These are phyloP conservation scores for Micrasema minimum DNA, from an alignment of 1,140 invertebrate genomes.

Conservation along the genomic window DNA sequence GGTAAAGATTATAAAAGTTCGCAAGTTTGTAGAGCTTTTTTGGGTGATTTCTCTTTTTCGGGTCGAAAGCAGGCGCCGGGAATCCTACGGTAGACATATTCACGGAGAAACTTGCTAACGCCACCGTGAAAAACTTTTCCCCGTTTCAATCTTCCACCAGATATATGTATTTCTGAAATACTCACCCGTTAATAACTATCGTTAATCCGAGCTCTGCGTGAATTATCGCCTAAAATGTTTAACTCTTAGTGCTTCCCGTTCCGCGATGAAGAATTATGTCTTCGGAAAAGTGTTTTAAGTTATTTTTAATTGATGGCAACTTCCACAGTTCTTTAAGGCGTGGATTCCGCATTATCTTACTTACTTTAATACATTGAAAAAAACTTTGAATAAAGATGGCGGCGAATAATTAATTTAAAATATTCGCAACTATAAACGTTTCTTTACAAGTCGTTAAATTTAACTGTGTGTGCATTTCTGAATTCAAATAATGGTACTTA, in stretches of 20 bases:
- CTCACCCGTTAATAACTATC: conserved; percentile 53
- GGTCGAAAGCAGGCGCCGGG: conserved; percentile 51
- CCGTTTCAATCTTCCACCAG: conserved; percentile 52
- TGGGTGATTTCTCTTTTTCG: conserved; percentile 51
- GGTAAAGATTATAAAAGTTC: conserved; percentile 25
- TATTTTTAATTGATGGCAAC: conserved; percentile 52
- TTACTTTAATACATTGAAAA: too few relatives aligned
- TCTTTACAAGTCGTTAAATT: too few relatives aligned
- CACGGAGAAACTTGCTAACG: conserved; percentile 54
- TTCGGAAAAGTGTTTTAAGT: conserved; percentile 48
- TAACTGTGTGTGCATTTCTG: too few relatives aligned
- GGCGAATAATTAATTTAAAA: too few relatives aligned
- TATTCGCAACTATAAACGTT: too few relatives aligned
- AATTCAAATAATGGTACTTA: too few relatives aligned
- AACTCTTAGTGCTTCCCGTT: background rate
- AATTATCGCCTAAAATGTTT: conserved; percentile 46
- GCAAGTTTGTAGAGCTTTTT: conserved; percentile 40
- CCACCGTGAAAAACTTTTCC: conserved; percentile 54
- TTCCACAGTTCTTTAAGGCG: conserved; percentile 21
- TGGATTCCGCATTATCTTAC: background rate
- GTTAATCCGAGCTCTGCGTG: conserved; percentile 46
- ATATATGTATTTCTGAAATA: conserved; percentile 52
- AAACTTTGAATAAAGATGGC: too few relatives aligned
- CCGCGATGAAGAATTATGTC: conserved; percentile 49
- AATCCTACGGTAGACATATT: conserved; percentile 55